These are phyloP conservation scores for Sitophilus oryzae DNA, from an alignment of 1,140 invertebrate species.

Conservation along the genomic window DNA sequence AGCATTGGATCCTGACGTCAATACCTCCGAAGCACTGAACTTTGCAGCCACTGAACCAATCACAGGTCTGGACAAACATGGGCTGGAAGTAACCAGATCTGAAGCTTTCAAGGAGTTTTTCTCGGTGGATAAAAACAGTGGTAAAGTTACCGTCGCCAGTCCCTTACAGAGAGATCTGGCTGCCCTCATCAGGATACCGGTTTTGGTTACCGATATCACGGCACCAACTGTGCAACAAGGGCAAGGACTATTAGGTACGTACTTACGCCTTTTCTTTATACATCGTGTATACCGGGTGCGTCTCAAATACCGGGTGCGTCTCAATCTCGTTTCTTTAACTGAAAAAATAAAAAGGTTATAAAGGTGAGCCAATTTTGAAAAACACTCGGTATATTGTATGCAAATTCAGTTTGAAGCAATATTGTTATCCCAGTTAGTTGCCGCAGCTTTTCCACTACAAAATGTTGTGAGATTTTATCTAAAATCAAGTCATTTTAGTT, in stretches of 20 bases:
- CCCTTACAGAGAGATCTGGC: conserved; percentile 62
- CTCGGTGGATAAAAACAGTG: conserved; percentile 59
- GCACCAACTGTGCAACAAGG: conserved; percentile 72
- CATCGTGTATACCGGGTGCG: too few species aligned
- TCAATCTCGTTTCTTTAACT: too few species aligned
- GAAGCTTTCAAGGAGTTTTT: conserved; percentile 65
- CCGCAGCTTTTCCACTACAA: too few species aligned
- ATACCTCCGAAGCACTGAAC: conserved; percentile 59
- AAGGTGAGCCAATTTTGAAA: too few species aligned
- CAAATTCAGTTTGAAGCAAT: too few species aligned
- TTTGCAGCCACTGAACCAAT: conserved; percentile 67
- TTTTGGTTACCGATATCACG: conserved; percentile 73
- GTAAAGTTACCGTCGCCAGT: conserved; percentile 65
- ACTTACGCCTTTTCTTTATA: too few species aligned
- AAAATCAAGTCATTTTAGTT: too few species aligned
- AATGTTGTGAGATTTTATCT: too few species aligned
- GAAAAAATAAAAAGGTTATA: too few species aligned
- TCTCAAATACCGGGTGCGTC: too few species aligned
- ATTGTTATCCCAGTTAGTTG: too few species aligned
- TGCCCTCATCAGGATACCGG: conserved; percentile 67
- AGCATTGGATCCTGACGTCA: conserved; percentile 77
- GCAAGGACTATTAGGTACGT: conserved; percentile 50
- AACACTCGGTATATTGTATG: too few species aligned
- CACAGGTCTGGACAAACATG: conserved; percentile 72
- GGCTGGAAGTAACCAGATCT: conserved; percentile 60